phyloP scores from a whole-genome alignment of 2,113 vertebrate genomes.

The Oenanthe oenanthe region DNA sequence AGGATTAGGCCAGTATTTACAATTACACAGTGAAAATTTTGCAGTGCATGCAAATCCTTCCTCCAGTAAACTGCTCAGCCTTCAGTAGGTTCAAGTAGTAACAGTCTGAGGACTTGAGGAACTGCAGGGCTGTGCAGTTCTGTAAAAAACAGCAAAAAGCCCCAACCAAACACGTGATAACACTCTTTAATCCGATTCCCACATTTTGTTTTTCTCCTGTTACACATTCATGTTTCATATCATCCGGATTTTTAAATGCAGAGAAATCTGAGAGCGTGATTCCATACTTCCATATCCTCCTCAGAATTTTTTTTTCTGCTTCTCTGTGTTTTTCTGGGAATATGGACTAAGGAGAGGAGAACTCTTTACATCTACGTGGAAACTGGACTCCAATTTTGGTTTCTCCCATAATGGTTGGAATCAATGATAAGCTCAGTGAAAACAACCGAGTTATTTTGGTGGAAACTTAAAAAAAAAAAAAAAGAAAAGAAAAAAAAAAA shows the following conservation, averaged over 20 bases:
- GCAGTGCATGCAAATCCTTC: neutral
- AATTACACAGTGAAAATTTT: neutral
- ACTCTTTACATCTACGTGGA: neutral
- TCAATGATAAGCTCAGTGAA: neutral
- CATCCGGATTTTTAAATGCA: neutral
- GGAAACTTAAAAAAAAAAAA: neutral
- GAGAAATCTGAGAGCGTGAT: neutral
- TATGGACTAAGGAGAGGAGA: neutral
- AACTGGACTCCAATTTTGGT: neutral
- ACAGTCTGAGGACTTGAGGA: neutral
- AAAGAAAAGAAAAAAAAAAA: neutral
- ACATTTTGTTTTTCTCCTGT: neutral
- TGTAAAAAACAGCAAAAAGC: neutral
- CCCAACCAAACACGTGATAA: neutral
- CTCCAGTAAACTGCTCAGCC: neutral
- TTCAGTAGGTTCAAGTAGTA: neutral
- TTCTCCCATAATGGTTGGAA: neutral
- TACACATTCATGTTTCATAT: neutral
- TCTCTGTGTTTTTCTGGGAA: neutral
- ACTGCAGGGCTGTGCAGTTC: neutral
- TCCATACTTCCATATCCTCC: neutral
- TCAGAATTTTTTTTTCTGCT: neutral
- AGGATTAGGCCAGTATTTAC: neutral
- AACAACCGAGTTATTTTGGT: constrained; percentile 7
- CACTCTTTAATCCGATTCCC: neutral